Evolutionary conservation across 2,797 vertebrate genomes (phyloP), one percentile per base, ranked within the genome.

Genomic region (Falco cherrug): DNA sequence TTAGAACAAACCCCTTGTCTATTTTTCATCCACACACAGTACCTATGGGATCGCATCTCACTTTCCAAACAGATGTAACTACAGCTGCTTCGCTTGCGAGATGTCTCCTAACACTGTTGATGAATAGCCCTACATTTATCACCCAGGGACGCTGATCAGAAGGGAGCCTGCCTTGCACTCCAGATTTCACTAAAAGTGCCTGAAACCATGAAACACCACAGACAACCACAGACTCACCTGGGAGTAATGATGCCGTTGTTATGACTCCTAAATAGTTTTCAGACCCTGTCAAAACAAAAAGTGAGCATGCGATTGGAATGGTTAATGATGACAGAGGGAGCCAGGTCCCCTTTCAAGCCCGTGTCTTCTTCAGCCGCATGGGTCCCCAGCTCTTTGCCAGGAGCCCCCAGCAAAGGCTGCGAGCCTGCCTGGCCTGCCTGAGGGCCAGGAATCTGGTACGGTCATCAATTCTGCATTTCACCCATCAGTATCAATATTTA

Each of bases 61-160:
- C 89, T 95, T 96, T 89, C 79, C 87, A 95, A 95, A 90, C 90
- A 93, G 94, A 78, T 93, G 84, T 74, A 94, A 50, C 89, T 91
- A 84, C 92, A 93, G 90, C 94, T 92, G 90, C 82, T 96, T 91
- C 93, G 22, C 89, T 89, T 77, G 63, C 1, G 0, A 95, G 91
- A 56, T 47, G 76, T 81, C 79, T 96, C 76, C 87, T 79, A 84
- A 75, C 8, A 3, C 51, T 1, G 6, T 21, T 97, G 95, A 95
- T 92, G 82, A 96, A 96, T 89, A 78, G 84, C 87, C 92, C 69
- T 50, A 90, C 92, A 90, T 96, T 94, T 64, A 87, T 94, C 93
- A 95, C 74, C 45, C 84, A 54, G 83, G 77, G 91, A 89, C 1
- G 0, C 19, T 64, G 92, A 94, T 93, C 84, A 89, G 92, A 91